A percentile compares a stretch with the other conserved stretches of the same genome.
Conservation (phyloP, 1,140 invertebrate genomes). For the Belonocnema kinseyi region DNA sequence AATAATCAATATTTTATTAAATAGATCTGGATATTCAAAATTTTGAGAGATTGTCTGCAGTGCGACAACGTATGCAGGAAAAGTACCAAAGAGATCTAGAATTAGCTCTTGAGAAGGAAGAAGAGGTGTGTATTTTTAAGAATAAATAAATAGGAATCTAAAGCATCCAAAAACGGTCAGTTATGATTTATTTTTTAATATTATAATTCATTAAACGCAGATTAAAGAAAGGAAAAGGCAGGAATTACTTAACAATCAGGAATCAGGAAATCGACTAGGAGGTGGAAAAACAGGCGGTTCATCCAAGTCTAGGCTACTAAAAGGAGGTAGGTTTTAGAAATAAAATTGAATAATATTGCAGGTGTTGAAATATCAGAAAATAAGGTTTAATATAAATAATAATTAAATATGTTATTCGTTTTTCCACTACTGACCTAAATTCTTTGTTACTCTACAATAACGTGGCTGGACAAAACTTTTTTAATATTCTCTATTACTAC, state of each 20-base stretch:
- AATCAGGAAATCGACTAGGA: slow-evolving; percentile 20
- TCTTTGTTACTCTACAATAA: no score
- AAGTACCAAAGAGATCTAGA: slow-evolving; percentile 62
- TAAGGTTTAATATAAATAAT: not conserved
- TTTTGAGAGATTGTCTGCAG: slow-evolving; percentile 55
- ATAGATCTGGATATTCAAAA: slow-evolving; percentile 70
- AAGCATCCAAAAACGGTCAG: not conserved
- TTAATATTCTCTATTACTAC: no score
- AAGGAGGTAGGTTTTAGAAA: slow-evolving; percentile 31
- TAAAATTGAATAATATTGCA: not conserved
- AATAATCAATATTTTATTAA: slow-evolving; percentile 32
- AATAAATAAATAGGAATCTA: slow-evolving; percentile 18
- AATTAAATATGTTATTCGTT: no score
- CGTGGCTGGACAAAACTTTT: no score
- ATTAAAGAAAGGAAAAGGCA: slow-evolving; percentile 19
- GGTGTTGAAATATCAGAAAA: not conserved
- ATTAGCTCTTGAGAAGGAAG: slow-evolving; percentile 57
- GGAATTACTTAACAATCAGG: slow-evolving; percentile 6
- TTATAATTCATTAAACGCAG: not conserved
- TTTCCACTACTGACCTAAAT: no score
- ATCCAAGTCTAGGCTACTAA: slow-evolving; percentile 15
- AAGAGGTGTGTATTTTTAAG: slow-evolving; percentile 60
- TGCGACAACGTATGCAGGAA: slow-evolving; percentile 70
- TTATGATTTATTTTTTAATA: not conserved
- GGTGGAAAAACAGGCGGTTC: not conserved